Evolutionary conservation across 2,113 vertebrate genomes (phyloP).

Genomic region (Rhombomys opimus): DNA sequence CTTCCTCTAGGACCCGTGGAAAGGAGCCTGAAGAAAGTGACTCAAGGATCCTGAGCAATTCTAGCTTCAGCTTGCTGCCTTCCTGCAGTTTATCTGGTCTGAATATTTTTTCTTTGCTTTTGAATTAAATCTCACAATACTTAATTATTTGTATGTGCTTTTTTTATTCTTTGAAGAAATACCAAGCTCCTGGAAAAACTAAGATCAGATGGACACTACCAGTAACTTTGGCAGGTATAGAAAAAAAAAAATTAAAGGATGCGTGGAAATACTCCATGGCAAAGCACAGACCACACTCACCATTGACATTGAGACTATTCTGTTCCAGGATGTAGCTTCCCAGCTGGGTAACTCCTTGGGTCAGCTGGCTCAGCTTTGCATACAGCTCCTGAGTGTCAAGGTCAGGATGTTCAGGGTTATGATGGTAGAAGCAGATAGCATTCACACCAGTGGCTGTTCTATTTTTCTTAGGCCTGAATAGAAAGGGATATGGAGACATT

Average conservation of each 20-base stretch:
- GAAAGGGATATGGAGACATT: neutral
- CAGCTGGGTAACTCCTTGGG: slow-evolving; percentile 77
- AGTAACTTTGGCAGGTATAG: neutral
- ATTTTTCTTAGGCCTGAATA: slow-evolving; percentile 72
- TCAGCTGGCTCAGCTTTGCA: slow-evolving; percentile 81
- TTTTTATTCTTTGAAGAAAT: neutral
- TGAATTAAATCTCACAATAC: neutral
- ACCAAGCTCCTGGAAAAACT: neutral
- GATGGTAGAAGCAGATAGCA: slow-evolving; percentile 72
- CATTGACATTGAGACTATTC: slow-evolving; percentile 82
- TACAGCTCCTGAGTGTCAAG: slow-evolving; percentile 79
- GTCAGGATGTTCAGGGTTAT: neutral
- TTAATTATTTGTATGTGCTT: neutral
- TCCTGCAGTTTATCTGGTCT: neutral
- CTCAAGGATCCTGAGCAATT: neutral
- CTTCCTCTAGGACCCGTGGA: neutral
- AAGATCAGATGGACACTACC: neutral
- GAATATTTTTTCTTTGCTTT: neutral
- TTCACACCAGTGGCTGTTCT: slow-evolving; percentile 73
- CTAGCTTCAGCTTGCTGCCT: too few relatives aligned
- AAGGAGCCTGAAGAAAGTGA: neutral
- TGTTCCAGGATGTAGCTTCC: slow-evolving; percentile 81
- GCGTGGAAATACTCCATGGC: neutral
- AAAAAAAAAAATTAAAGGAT: neutral
- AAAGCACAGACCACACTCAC: slow-evolving; percentile 58